Evolutionary conservation across 2,113 vertebrate species (phyloP).

Genomic region (Hepsetus odoe): DNA sequence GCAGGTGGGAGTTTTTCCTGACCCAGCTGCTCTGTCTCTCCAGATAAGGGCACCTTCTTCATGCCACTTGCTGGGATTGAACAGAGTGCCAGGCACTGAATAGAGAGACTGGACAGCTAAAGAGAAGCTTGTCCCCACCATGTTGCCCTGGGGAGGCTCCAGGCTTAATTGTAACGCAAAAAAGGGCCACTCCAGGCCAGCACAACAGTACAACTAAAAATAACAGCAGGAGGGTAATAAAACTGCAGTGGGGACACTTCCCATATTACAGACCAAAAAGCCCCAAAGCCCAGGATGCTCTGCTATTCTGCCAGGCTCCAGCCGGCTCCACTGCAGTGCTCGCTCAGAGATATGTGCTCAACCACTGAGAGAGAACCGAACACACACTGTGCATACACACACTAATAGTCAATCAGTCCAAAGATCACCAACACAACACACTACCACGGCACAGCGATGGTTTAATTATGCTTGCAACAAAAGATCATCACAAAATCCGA

Average conservation of each 20-base stretch:
- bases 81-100: conserved; percentile 47
- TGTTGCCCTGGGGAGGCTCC: conserved; percentile 10
- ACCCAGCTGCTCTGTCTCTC: conserved; percentile 59
- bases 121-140: conserved; percentile 31
- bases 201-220: conserved; percentile 58
- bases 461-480: not conserved
- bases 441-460: not conserved
- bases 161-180: conserved; percentile 53
- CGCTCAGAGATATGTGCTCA: not conserved
- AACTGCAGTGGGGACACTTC: conserved; percentile 5
- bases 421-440: not conserved
- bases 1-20: conserved; percentile 54
- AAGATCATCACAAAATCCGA: not conserved
- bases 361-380: conserved; percentile 10
- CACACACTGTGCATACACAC: conserved; percentile 16
- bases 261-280: conserved; percentile 41
- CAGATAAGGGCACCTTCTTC: conserved; percentile 63
- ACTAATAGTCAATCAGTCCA: not conserved
- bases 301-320: conserved; percentile 19
- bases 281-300: conserved; percentile 20
- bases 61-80: conserved; percentile 34
- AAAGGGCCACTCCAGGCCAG: conserved; percentile 35
- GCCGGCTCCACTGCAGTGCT: conserved; percentile 14
- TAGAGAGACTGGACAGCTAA: conserved; percentile 40
- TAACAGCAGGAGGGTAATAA: conserved; percentile 47